phyloP scores from a whole-genome alignment of 2,797 vertebrate genomes.

The Pangasius krempfi region DNA sequence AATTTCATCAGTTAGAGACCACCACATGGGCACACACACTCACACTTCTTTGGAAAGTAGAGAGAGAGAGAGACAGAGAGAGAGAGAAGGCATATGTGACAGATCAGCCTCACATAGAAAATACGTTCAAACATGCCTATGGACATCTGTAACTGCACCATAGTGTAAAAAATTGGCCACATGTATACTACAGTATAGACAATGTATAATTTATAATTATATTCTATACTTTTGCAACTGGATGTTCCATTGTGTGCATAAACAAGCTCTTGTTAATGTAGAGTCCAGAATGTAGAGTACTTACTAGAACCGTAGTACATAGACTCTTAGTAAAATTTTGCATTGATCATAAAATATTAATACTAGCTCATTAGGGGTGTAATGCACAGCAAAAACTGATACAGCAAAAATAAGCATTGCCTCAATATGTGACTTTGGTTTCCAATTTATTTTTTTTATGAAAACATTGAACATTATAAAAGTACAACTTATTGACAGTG shows the following conservation, averaged over 20 bases:
- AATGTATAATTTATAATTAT: not conserved
- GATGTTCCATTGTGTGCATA: not conserved
- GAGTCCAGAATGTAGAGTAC: not conserved
- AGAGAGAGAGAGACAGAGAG: not conserved
- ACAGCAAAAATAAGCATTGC: not conserved
- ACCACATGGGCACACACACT: not conserved
- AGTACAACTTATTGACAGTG: not conserved
- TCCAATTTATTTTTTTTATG: not conserved
- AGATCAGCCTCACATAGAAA: not conserved
- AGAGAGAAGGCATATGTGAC: not conserved
- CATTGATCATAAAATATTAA: not conserved
- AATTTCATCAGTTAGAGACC: slow-evolving; percentile 31
- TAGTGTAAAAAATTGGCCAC: not conserved
- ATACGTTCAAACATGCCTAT: not conserved
- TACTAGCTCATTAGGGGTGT: not conserved
- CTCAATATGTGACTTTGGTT: not conserved
- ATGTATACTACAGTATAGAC: not conserved
- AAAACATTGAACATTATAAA: not conserved
- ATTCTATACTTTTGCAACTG: not conserved
- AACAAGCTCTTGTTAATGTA: not conserved
- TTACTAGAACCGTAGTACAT: not conserved
- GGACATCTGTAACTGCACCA: not conserved
- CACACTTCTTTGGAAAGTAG: not conserved
- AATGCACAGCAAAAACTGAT: not conserved
- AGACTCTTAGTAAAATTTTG: not conserved